Evolutionary conservation across 2,113 vertebrate species (phyloP), one percentile per base, ranked within the genome.

Genomic region (Chlorodrepanis virens): DNA sequence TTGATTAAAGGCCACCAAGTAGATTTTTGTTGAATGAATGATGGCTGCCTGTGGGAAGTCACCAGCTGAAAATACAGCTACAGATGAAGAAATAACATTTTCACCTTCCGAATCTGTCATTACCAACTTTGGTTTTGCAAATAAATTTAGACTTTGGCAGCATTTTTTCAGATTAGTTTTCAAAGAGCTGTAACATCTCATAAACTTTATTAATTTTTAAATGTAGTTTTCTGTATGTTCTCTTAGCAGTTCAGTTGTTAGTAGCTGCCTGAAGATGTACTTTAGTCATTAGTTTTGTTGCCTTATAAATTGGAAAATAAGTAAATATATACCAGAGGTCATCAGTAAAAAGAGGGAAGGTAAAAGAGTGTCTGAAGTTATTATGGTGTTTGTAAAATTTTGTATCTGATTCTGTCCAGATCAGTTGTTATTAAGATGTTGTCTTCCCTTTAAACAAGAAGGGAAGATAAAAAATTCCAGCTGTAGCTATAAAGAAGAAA

Each of bases 401-500:
- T 39, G 2, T 71, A 52, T 21, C 27, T 14, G 47, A 64, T 89
- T 93, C 63, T 56, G 9, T 81, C 67, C 45, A 25, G 78, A 95
- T 89, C 71, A 91, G 47, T 82, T 91, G 44, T 70, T 64, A 88
- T 47, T 94, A 76, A 53, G 49, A 39, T 83, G 76, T 87, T 83
- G 76, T 87, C 50, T 74, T 78, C 7, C 23, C 25, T 28, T 70
- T 11, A 22, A 84, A 81, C 44, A 77, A 56, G 40, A 21, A 44
- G 16, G 37, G 20, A 47, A 93, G 81, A 78, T 22, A 49, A 88
- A 89, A 83, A 86, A 37, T 24, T 94, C 80, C 87, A 89, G 49
- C 94, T 96, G 49, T 88, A 92, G 68, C 61, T 94, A 28, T 87
- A 90, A 67, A 88, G 92, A 81, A 69, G n/a, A 80, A 89, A 57